Evolutionary conservation across 2,113 vertebrate species (phyloP), one percentile per base, ranked within the genome.

Genomic region (Corvus hawaiiensis): DNA sequence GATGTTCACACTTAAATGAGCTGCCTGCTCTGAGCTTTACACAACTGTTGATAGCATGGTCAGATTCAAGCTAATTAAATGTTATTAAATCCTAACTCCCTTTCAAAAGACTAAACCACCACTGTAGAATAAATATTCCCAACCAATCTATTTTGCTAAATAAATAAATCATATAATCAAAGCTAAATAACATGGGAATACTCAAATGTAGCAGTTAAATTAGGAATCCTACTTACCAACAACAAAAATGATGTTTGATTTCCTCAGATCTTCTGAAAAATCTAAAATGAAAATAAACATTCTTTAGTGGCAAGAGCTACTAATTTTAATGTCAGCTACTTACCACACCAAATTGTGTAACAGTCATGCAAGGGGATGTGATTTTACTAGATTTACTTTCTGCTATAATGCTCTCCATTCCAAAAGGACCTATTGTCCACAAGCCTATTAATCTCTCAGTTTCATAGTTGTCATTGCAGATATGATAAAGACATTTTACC

Each of bases 191-290:
- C 35, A 37, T 5, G 3, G 15, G 11, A 28, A 62, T 73, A 78
- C 68, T 82, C 13, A 85, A 55, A 68, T 11, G 7, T 46, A n/a
- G 64, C 35, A 62, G 28, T 67, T 62, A 67, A 67, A 78, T 81
- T 17, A 93, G 67, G 26, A 82, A 23, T 89, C 17, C 52, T 97
- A 98, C 99, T 96, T 97, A 99, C 99, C 99, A 0, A 99, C 94
- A 94, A 99, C 94, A 96, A 99, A 99, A 97, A 99, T 98, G 87
- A 99, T 98, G 98, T 98, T 99, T 93, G 97, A 96, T 96, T 99
- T 99, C 98, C 96, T 99, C 95, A 98, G 96, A 72, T 99, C 98
- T 96, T 98, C 98, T 91, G 96, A 91, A 94, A 98, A 97, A 84
- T 97, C 98, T 98, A 94, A 94, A 90, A 97, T 58, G 72, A 94